Conservation (phyloP, 2,888 invertebrate genomes). For the Sabatieria punctata region DNA sequence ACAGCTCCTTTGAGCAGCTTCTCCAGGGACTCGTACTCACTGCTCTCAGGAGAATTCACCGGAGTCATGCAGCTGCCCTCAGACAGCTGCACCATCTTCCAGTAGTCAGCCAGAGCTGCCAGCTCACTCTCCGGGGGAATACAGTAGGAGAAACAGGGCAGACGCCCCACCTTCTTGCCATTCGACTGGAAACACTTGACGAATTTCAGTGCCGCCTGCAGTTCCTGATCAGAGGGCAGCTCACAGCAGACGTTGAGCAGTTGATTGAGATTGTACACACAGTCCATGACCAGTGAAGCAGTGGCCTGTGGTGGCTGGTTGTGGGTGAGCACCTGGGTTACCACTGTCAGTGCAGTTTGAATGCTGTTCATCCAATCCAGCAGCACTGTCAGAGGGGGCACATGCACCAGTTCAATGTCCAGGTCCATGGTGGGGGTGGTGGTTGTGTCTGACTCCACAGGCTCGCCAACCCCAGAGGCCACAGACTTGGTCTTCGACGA, state of each 20-base stretch:
- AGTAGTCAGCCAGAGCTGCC: background rate
- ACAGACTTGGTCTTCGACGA: background rate
- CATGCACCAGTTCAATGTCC: too few relatives aligned
- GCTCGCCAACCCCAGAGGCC: background rate
- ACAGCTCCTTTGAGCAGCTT: too few relatives aligned
- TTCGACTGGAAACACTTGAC: background rate
- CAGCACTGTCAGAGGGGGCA: background rate
- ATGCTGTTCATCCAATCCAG: background rate
- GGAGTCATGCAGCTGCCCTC: too few relatives aligned
- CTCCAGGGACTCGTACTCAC: too few relatives aligned
- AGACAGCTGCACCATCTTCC: too few relatives aligned
- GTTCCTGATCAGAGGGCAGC: background rate
- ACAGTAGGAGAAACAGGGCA: conserved; percentile 4
- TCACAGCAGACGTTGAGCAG: background rate
- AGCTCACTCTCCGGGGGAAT: background rate
- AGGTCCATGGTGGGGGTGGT: too few relatives aligned
- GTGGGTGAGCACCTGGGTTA: background rate
- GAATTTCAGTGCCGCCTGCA: background rate
- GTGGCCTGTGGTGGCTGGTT: background rate
- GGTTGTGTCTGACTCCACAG: too few relatives aligned
- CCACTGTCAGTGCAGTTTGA: background rate
- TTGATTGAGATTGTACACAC: background rate
- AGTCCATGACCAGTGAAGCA: background rate
- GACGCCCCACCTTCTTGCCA: background rate
- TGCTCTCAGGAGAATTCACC: too few relatives aligned